Evolutionary conservation across 2,113 vertebrate species (phyloP).

Genomic region (Falco punctatus): DNA sequence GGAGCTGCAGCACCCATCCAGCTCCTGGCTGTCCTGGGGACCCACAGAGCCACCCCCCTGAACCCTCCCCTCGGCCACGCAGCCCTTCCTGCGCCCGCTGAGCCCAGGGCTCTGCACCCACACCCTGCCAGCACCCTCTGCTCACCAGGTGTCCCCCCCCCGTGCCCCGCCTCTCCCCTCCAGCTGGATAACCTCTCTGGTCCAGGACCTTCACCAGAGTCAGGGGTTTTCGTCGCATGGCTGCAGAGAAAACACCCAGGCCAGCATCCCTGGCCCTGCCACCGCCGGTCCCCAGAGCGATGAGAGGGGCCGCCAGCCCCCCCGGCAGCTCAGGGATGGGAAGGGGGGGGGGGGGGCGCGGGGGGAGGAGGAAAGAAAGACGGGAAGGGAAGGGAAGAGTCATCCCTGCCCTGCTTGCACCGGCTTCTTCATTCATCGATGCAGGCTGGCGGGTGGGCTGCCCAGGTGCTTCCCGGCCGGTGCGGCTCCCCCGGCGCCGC

Average conservation of each 20-base stretch:
- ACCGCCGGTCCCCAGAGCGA: background rate
- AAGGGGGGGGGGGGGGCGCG: background rate
- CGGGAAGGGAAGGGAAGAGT: background rate
- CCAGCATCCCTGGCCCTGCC: background rate
- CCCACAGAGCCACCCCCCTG: background rate
- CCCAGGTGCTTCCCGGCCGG: background rate
- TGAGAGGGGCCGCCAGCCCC: background rate
- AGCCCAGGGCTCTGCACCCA: background rate
- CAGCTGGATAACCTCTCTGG: background rate
- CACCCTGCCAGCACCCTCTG: background rate
- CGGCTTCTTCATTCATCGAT: background rate
- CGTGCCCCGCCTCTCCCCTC: background rate
- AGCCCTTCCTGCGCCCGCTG: background rate
- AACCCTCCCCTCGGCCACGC: rapidly evolving
- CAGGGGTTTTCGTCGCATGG: background rate
- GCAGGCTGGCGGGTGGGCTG: background rate
- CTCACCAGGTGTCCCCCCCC: background rate
- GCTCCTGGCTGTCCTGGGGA: background rate
- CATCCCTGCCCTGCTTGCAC: background rate
- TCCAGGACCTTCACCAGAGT: background rate
- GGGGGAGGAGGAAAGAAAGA: no score
- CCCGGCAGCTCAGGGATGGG: background rate
- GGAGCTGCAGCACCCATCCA: background rate
- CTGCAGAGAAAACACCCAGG: background rate
- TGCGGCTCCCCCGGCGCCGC: background rate